Evolutionary conservation across 1,140 invertebrate genomes (phyloP).

Genomic region (Condylostylus longicornis): DNA sequence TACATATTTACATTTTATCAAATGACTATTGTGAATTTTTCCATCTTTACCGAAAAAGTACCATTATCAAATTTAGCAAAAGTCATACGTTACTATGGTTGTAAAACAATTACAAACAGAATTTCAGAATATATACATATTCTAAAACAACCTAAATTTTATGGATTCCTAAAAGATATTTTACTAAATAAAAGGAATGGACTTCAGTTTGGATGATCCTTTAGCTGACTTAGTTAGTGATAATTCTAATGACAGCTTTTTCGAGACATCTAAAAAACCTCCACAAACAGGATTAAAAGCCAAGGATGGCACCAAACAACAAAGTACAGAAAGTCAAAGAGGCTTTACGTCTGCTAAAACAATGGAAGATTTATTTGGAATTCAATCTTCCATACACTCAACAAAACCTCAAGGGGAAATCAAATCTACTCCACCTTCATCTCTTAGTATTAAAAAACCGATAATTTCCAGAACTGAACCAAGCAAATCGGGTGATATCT

Average conservation of each 20-base stretch:
- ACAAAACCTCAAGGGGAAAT: slow-evolving; percentile 6
- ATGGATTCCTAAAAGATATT: not conserved
- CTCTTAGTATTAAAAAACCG: not conserved
- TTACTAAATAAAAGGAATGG: slow-evolving; percentile 12
- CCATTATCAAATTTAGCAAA: too few species aligned
- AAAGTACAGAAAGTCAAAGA: slow-evolving; percentile 6
- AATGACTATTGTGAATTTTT: too few species aligned
- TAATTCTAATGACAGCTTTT: slow-evolving; percentile 38
- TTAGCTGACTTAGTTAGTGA: slow-evolving; percentile 33
- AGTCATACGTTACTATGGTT: too few species aligned
- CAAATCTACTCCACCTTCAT: not conserved
- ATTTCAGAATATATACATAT: too few species aligned
- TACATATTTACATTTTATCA: too few species aligned
- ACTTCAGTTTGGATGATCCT: slow-evolving; percentile 30
- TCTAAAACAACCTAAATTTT: too few species aligned
- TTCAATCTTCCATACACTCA: slow-evolving; percentile 6
- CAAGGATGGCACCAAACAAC: slow-evolving; percentile 11
- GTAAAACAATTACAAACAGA: too few species aligned
- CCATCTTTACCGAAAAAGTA: too few species aligned
- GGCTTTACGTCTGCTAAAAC: slow-evolving; percentile 4
- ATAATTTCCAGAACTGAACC: slow-evolving; percentile 14
- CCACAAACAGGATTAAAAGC: slow-evolving; percentile 12
- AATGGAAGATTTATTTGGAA: slow-evolving; percentile 28
- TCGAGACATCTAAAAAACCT: slow-evolving; percentile 27
- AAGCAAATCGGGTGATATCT: slow-evolving; percentile 2